Evolutionary conservation across 1,140 invertebrate species (phyloP).

Genomic region (Propsilocerus akamusi): DNA sequence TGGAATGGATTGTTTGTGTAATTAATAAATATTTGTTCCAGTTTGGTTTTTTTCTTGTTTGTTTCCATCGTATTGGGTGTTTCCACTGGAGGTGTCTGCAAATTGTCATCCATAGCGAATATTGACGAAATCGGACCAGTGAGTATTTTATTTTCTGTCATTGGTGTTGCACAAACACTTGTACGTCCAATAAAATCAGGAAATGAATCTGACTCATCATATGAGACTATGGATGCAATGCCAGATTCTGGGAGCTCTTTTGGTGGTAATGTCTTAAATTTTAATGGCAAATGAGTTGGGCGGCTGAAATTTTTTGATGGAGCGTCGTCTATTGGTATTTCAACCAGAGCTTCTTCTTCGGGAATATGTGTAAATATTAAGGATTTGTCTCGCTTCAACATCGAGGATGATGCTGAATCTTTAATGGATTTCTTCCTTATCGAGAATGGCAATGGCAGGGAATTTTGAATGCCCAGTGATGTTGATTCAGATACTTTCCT

Average conservation of each 20-base stretch:
- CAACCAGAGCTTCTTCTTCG: constrained; percentile 35
- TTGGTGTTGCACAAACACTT: constrained; percentile 52
- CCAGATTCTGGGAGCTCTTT: constrained; percentile 30
- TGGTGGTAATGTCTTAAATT: constrained; percentile 29
- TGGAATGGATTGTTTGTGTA: constrained; percentile 10
- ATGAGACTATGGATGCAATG: constrained; percentile 19
- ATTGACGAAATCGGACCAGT: constrained; percentile 47
- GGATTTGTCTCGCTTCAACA: constrained; percentile 56
- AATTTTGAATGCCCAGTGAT: constrained; percentile 12
- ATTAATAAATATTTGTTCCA: not conserved
- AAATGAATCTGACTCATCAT: constrained; percentile 22
- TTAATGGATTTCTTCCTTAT: constrained; percentile 11
- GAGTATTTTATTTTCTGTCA: constrained; percentile 50
- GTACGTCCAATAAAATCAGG: constrained; percentile 38
- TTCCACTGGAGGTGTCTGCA: constrained; percentile 12
- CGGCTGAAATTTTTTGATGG: constrained; percentile 10
- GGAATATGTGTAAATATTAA: constrained; percentile 57
- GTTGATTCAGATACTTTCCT: constrained; percentile 9
- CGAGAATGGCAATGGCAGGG: constrained; percentile 6
- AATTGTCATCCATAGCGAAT: constrained; percentile 26
- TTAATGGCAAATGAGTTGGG: constrained; percentile 33
- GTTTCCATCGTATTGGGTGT: constrained; percentile 21
- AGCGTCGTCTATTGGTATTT: not conserved
- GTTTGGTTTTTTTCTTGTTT: not conserved
- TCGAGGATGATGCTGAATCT: constrained; percentile 14